These are phyloP conservation scores for Phalloptychus januarius DNA, from an alignment of 2,797 vertebrate genomes.

Conservation along the genomic window DNA sequence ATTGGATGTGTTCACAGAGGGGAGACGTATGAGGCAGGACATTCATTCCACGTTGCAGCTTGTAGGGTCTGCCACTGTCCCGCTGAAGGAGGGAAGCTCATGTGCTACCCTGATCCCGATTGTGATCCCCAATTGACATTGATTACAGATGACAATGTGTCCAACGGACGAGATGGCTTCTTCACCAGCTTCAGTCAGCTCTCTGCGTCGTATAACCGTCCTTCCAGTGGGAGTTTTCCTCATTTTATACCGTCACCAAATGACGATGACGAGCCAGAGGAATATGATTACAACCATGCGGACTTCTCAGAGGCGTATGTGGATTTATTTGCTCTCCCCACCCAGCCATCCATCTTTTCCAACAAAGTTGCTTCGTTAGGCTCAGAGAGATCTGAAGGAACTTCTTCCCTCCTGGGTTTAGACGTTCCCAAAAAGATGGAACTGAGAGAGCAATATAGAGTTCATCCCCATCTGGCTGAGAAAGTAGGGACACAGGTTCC, in stretches of 20 bases:
- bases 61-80: slow-evolving; percentile 95
- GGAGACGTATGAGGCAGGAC: slow-evolving; percentile 88
- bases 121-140: slow-evolving; percentile 76
- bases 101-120: slow-evolving; percentile 89
- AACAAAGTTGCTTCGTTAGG: slow-evolving; percentile 20
- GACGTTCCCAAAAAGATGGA: slow-evolving; percentile 65
- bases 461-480: slow-evolving; percentile 32
- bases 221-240: slow-evolving; percentile 53
- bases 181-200: slow-evolving; percentile 79
- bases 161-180: slow-evolving; percentile 68
- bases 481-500: slow-evolving; percentile 53
- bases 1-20: slow-evolving; percentile 85
- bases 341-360: slow-evolving; percentile 28
- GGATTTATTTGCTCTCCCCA: slow-evolving; percentile 30
- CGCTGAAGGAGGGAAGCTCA: slow-evolving; percentile 86
- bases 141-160: slow-evolving; percentile 55
- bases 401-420: slow-evolving; percentile 38
- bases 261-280: slow-evolving; percentile 64
- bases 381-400: slow-evolving; percentile 28
- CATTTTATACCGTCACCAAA: slow-evolving; percentile 54
- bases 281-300: slow-evolving; percentile 76
- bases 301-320: slow-evolving; percentile 56
- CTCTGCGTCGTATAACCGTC: slow-evolving; percentile 34
- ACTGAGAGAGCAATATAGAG: slow-evolving; percentile 69
- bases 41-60: slow-evolving; percentile 87